phyloP scores from a whole-genome alignment of 1,140 invertebrate species.

The Piezodorus guildinii region DNA sequence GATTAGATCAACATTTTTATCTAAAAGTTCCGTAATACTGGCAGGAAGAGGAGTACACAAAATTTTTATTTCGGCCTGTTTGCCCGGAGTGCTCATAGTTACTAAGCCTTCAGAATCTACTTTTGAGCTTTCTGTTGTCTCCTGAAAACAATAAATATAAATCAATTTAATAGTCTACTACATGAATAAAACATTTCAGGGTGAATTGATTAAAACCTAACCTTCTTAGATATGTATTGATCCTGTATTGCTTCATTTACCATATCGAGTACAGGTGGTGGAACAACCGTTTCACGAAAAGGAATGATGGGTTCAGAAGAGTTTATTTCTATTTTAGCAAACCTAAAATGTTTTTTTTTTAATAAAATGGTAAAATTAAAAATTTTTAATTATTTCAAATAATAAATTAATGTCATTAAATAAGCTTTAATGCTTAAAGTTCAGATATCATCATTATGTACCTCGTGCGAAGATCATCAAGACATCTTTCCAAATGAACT shows the following conservation, averaged over 20 bases:
- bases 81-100: constrained; percentile 55
- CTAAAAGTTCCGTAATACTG: constrained; percentile 56
- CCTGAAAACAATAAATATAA: constrained; percentile 25
- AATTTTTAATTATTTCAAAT: too few relatives aligned
- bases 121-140: constrained; percentile 28
- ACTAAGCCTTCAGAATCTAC: constrained; percentile 34
- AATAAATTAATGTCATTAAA: too few relatives aligned
- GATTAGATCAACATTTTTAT: constrained; percentile 45
- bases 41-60: constrained; percentile 67
- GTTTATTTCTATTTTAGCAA: constrained; percentile 78
- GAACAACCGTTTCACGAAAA: constrained; percentile 86
- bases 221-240: constrained; percentile 30
- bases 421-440: constrained; percentile 24
- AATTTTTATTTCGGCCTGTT: constrained; percentile 59
- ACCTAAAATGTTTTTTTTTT: constrained; percentile 40
- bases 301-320: constrained; percentile 93
- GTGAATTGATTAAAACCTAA: background rate
- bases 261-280: constrained; percentile 73
- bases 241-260: constrained; percentile 73
- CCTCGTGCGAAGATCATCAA: constrained; percentile 63
- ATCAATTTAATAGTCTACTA: background rate
- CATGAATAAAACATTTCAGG: too few relatives aligned
- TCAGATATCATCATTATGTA: constrained; percentile 25
- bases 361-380: background rate
- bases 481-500: constrained; percentile 91